Evolutionary conservation across 2,888 invertebrate genomes (phyloP).

Genomic region (Coleophora flavipennella): DNA sequence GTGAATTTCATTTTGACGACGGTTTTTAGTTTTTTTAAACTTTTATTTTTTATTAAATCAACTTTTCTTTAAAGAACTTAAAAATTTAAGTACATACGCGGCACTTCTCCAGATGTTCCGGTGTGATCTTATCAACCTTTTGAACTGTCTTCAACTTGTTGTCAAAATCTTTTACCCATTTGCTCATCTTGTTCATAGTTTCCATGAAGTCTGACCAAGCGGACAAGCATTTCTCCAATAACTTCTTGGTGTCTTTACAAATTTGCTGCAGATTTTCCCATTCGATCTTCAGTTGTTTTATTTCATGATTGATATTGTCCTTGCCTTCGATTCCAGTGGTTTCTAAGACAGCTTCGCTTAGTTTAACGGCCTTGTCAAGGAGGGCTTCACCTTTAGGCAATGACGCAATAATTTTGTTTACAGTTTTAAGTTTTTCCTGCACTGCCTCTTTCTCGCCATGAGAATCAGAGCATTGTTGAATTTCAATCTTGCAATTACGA

Average conservation of each 20-base stretch:
- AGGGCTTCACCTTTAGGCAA: conserved; percentile 81
- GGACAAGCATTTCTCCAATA: conserved; percentile 81
- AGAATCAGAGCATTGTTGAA: conserved; percentile 88
- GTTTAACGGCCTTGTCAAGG: conserved; percentile 80
- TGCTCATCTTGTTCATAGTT: conserved; percentile 80
- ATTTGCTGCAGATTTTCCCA: conserved; percentile 87
- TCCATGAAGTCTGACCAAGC: conserved; percentile 87
- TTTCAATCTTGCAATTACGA: conserved; percentile 82
- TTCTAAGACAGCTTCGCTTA: conserved; percentile 82
- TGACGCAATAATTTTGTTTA: conserved; percentile 78
- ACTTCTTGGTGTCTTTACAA: conserved; percentile 82
- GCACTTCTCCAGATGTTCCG: conserved; percentile 83
- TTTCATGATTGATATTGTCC: conserved; percentile 85
- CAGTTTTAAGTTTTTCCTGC: conserved; percentile 81
- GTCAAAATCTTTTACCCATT: conserved; percentile 82
- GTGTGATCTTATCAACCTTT: conserved; percentile 81
- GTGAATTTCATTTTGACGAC: too few relatives aligned
- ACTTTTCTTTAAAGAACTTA: too few relatives aligned
- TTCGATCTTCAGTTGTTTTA: conserved; percentile 83
- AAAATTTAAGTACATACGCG: conserved; percentile 65
- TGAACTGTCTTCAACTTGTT: conserved; percentile 76
- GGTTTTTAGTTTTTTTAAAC: too few relatives aligned
- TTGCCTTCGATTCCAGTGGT: conserved; percentile 88
- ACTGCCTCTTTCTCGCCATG: conserved; percentile 89
- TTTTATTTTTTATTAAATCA: too few relatives aligned